Conservation (phyloP, 2,797 vertebrate species). For the Limnodromus scolopaceus region DNA sequence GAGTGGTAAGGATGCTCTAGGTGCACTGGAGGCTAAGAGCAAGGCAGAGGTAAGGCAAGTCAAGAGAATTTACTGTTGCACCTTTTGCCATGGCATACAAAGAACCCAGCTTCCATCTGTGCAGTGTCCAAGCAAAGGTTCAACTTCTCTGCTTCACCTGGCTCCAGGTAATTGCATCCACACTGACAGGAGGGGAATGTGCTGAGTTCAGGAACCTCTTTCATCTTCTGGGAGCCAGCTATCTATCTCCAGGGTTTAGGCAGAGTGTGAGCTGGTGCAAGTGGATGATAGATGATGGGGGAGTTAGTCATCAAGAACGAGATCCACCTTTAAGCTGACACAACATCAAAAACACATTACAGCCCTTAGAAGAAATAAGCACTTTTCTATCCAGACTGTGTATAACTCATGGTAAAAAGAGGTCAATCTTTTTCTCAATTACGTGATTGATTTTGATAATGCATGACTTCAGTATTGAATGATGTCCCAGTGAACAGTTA, state of each 20-base stretch:
- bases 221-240: neutral
- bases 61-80: neutral
- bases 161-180: neutral
- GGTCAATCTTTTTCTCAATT: neutral
- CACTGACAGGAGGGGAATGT: neutral
- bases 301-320: neutral
- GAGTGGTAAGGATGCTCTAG: neutral
- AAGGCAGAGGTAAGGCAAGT: neutral
- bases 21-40: neutral
- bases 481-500: neutral
- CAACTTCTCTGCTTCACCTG: neutral
- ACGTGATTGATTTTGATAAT: neutral
- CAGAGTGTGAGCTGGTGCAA: rapidly evolving
- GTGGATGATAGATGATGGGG: neutral
- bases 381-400: neutral
- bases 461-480: neutral
- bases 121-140: neutral
- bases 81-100: neutral
- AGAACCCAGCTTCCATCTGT: neutral
- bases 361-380: neutral
- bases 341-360: neutral
- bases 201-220: neutral
- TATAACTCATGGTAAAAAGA: neutral
- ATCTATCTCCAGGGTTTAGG: neutral
- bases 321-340: neutral